phyloP scores from a whole-genome alignment of 1,140 invertebrate species.

The Galendromus occidentalis region DNA sequence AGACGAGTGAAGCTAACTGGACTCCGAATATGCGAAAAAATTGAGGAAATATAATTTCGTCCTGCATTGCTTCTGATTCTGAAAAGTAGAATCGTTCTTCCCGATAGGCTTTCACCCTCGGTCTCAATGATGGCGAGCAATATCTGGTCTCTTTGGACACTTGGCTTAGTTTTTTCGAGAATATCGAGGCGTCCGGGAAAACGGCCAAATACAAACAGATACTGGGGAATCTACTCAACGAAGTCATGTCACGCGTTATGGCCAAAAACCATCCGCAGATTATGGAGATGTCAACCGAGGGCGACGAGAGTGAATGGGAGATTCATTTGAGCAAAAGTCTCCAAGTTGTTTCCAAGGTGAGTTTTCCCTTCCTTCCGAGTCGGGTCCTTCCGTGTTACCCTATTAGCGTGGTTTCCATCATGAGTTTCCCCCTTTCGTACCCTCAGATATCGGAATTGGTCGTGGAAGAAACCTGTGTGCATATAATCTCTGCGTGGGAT shows the following conservation, averaged over 20 bases:
- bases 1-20: too few relatives aligned
- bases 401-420: neutral
- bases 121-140: neutral
- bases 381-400: neutral
- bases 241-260: neutral
- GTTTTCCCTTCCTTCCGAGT: neutral
- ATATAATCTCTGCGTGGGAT: neutral
- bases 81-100: too few relatives aligned
- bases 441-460: neutral
- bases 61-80: too few relatives aligned
- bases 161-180: neutral
- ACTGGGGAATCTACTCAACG: neutral
- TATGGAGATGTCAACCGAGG: neutral
- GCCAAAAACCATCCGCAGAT: neutral
- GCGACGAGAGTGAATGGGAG: neutral
- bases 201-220: neutral
- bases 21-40: too few relatives aligned
- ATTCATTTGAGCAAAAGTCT: neutral
- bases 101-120: neutral
- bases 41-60: too few relatives aligned
- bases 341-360: neutral
- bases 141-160: constrained; percentile 1
- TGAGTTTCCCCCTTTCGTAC: too few relatives aligned
- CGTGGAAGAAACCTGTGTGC: neutral
- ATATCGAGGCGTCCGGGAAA: neutral